These are phyloP conservation scores for Anabacerthia variegaticeps DNA, from an alignment of 2,797 vertebrate genomes.

Conservation along the genomic window DNA sequence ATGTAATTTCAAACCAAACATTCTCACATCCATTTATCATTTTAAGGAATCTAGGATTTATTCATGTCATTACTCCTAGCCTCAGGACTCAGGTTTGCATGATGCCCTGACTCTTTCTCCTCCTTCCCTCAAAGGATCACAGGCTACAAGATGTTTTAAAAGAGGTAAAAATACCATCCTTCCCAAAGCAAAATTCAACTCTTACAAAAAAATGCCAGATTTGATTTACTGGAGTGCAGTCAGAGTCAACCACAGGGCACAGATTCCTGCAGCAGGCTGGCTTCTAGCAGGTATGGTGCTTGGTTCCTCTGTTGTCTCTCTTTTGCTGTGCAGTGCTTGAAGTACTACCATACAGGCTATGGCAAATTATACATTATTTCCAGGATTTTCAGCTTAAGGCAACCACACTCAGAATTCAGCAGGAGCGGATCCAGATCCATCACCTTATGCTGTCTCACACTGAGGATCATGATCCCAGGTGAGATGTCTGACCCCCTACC, in stretches of 20 bases:
- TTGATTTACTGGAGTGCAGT: background rate
- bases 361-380: background rate
- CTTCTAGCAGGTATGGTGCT: background rate
- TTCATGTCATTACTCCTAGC: background rate
- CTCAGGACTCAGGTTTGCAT: background rate
- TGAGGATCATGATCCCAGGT: background rate
- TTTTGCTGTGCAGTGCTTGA: background rate
- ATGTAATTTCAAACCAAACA: background rate
- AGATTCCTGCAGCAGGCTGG: background rate
- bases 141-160: background rate
- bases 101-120: background rate
- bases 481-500: background rate
- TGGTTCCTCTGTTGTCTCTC: background rate
- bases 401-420: background rate
- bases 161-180: background rate
- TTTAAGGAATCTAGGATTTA: background rate
- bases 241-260: background rate
- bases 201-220: background rate
- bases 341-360: background rate
- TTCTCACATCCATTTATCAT: background rate
- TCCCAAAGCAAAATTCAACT: background rate
- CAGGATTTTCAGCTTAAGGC: background rate
- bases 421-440: background rate
- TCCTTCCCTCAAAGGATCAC: background rate
- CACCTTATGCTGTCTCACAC: fast-evolving